These are phyloP conservation scores for Drosophila monieri DNA, from an alignment of 2,888 invertebrate species.

Conservation along the genomic window DNA sequence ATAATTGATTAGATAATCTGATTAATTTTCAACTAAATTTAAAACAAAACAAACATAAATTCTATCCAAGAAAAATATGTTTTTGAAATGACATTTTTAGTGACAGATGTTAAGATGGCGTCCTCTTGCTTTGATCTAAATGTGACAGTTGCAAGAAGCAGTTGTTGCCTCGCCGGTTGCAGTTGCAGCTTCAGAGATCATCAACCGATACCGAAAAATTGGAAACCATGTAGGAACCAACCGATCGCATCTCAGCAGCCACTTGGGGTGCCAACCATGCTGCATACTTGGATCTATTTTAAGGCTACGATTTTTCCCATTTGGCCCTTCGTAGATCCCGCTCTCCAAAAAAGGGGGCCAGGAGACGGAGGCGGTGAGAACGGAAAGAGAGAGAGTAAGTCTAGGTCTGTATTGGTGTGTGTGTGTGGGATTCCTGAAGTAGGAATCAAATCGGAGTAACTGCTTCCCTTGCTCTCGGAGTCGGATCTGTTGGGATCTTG, in stretches of 20 bases:
- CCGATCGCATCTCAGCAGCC: conserved; percentile 38
- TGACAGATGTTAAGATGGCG: neutral
- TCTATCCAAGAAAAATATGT: neutral
- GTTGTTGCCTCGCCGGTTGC: conserved; percentile 4
- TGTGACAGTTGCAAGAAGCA: conserved; percentile 3
- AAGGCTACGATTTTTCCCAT: conserved; percentile 75
- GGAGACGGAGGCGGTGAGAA: neutral
- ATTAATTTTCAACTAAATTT: too few relatives aligned
- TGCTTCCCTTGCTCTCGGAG: conserved; percentile 47
- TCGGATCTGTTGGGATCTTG: conserved; percentile 42
- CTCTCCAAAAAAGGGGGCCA: neutral
- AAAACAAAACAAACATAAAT: neutral
- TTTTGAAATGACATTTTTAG: conserved; percentile 1
- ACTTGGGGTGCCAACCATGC: conserved; percentile 41
- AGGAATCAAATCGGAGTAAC: conserved; percentile 43
- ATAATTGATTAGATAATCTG: too few relatives aligned
- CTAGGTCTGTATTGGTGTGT: neutral
- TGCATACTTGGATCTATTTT: conserved; percentile 66
- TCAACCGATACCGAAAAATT: neutral
- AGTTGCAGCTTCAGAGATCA: neutral
- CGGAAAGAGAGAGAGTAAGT: neutral
- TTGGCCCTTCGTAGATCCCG: conserved; percentile 63
- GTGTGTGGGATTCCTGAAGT: conserved; percentile 26
- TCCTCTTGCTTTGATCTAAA: conserved; percentile 1
- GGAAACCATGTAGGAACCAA: conserved; percentile 13